Evolutionary conservation across 23 tunicate genomes (phyloP).

Genomic region (Ciona savignyi): DNA sequence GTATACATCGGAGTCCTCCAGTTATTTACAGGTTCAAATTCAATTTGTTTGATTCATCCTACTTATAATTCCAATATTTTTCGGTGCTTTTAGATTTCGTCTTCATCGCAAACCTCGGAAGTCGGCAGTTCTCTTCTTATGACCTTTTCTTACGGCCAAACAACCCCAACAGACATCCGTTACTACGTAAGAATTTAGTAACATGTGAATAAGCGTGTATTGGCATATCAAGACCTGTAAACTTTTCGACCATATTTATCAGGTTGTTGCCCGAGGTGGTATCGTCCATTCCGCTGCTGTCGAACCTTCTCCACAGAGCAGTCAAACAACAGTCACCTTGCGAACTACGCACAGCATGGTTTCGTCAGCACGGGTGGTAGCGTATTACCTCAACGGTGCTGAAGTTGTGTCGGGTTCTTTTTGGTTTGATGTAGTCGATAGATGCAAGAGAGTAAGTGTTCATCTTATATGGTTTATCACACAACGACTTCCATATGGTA

Average conservation of each 20-base stretch:
- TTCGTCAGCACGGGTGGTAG: slow-evolving; percentile 32
- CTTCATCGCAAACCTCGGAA: not conserved
- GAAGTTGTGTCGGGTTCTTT: slow-evolving; percentile 20
- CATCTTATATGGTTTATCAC: too few species aligned
- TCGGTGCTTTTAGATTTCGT: not conserved
- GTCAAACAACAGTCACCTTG: slow-evolving; percentile 7
- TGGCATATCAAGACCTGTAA: not conserved
- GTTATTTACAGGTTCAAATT: slow-evolving; percentile 35
- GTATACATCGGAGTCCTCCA: slow-evolving; percentile 33
- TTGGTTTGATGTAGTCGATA: slow-evolving; percentile 38
- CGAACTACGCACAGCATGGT: slow-evolving; percentile 19
- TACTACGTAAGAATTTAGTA: slow-evolving; percentile 25
- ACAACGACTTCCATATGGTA: too few species aligned
- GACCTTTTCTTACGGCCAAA: not conserved
- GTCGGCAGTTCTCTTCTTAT: not conserved
- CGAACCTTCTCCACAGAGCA: slow-evolving; percentile 2
- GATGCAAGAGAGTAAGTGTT: slow-evolving; percentile 37
- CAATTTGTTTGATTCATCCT: not conserved
- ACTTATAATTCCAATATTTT: not conserved
- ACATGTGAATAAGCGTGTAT: not conserved
- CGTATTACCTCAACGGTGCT: slow-evolving; percentile 17
- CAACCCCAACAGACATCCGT: not conserved
- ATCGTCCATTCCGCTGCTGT: slow-evolving; percentile 29
- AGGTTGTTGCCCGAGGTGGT: slow-evolving; percentile 60
- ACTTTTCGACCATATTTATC: not conserved